These are phyloP conservation scores for Capitella teleta DNA, from an alignment of 1,140 invertebrate genomes.

Conservation along the genomic window DNA sequence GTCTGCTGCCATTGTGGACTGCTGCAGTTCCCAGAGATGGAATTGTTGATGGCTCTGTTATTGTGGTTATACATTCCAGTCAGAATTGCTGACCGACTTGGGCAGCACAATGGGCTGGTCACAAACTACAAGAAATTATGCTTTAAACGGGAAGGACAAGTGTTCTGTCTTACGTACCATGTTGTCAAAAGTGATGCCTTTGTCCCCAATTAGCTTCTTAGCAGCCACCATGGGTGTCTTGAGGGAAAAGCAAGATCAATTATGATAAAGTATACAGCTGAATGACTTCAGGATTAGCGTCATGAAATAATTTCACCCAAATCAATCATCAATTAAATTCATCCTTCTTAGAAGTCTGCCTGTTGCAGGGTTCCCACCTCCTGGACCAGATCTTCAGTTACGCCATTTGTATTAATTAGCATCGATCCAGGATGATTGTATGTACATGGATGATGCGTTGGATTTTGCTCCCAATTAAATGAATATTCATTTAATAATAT, in stretches of 20 bases:
- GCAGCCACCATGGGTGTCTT: constrained; percentile 58
- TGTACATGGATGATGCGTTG: neutral
- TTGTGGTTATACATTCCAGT: constrained; percentile 78
- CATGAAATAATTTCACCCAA: neutral
- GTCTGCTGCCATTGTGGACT: constrained; percentile 53
- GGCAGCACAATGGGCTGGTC: constrained; percentile 74
- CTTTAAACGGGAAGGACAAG: neutral
- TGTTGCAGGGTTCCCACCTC: neutral
- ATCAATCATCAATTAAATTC: neutral
- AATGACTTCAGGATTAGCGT: neutral
- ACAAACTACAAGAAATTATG: constrained; percentile 45
- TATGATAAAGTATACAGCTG: neutral
- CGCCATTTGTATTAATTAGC: neutral
- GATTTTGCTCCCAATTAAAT: neutral
- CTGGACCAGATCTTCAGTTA: neutral
- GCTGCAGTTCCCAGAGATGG: constrained; percentile 62
- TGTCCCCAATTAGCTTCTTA: constrained; percentile 48
- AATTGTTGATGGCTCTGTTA: constrained; percentile 66
- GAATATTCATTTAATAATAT: neutral
- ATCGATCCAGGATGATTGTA: neutral
- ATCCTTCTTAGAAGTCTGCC: neutral
- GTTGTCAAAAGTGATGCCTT: constrained; percentile 59
- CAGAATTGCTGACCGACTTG: constrained; percentile 72
- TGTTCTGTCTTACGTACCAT: constrained; percentile 49
- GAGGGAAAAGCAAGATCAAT: constrained; percentile 25